phyloP scores from a whole-genome alignment of 2,113 vertebrate species.

The Mormyrus iriodes region DNA sequence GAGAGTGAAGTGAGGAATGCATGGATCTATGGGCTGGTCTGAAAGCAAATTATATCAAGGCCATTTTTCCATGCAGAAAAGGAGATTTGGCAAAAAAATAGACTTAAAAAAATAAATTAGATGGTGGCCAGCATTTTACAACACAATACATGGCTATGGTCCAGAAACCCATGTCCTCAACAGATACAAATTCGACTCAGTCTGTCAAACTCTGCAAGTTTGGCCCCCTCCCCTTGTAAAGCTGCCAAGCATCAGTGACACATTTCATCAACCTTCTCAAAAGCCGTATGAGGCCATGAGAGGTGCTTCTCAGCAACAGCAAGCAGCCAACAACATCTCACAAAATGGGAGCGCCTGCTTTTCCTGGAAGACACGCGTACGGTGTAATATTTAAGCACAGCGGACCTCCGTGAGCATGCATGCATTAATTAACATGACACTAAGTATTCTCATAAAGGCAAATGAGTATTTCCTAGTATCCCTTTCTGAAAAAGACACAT shows the following conservation, averaged over 20 bases:
- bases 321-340: not conserved
- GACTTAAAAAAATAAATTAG: not conserved
- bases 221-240: not conserved
- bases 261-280: conserved; percentile 11
- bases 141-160: not conserved
- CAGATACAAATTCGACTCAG: not conserved
- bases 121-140: not conserved
- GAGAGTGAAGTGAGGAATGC: not conserved
- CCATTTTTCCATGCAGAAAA: too few species aligned
- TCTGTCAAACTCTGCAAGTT: not conserved
- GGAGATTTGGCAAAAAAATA: not conserved
- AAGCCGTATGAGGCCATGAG: not conserved
- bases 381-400: not conserved
- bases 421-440: not conserved
- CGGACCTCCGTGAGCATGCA: not conserved
- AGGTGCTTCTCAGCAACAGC: not conserved
- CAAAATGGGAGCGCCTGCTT: not conserved
- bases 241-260: conserved; percentile 11
- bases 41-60: not conserved
- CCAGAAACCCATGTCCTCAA: not conserved
- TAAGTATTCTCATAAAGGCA: not conserved
- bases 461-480: not conserved
- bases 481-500: not conserved
- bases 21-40: not conserved
- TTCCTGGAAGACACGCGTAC: not conserved